Evolutionary conservation across 2,888 invertebrate genomes (phyloP).

Genomic region (Nomada fucata): DNA sequence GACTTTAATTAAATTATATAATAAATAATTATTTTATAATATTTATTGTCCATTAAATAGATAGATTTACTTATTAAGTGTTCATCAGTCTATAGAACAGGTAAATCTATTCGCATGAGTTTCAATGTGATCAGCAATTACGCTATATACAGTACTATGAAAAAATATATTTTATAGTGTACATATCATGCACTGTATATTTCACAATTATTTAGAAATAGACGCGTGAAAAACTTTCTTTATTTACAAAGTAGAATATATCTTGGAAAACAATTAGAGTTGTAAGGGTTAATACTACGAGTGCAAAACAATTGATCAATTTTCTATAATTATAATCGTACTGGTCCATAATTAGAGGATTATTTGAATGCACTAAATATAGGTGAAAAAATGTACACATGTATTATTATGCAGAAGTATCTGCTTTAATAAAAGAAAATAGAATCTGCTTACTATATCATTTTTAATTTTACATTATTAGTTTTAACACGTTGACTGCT

Average conservation of each 20-base stretch:
- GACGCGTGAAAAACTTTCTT: slow-evolving; percentile 14
- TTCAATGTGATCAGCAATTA: slow-evolving; percentile 46
- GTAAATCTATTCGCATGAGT: slow-evolving; percentile 37
- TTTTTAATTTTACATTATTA: slow-evolving; percentile 35
- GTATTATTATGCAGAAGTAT: slow-evolving; percentile 17
- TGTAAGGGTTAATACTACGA: slow-evolving; percentile 36
- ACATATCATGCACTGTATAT: slow-evolving; percentile 16
- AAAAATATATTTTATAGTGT: slow-evolving; percentile 39
- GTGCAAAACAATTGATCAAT: slow-evolving; percentile 34
- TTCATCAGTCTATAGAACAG: slow-evolving; percentile 1
- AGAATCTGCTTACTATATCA: slow-evolving; percentile 29
- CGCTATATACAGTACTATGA: slow-evolving; percentile 7
- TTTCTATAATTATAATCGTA: slow-evolving; percentile 32
- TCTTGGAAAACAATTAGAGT: slow-evolving; percentile 28
- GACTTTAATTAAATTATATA: slow-evolving; percentile 27
- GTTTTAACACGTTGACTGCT: slow-evolving; percentile 56
- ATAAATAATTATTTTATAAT: slow-evolving; percentile 11
- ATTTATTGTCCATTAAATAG: slow-evolving; percentile 47
- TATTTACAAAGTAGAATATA: slow-evolving; percentile 19
- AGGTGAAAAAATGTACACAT: slow-evolving; percentile 41
- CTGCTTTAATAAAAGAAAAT: slow-evolving; percentile 42
- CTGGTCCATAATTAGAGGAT: slow-evolving; percentile 25
- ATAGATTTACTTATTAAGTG: slow-evolving; percentile 25
- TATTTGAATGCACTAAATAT: slow-evolving; percentile 34
- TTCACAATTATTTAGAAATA: slow-evolving; percentile 27